Base-by-base conservation (phyloP, 2,113 vertebrate species). In the Sceloporus tristichus region DNA sequence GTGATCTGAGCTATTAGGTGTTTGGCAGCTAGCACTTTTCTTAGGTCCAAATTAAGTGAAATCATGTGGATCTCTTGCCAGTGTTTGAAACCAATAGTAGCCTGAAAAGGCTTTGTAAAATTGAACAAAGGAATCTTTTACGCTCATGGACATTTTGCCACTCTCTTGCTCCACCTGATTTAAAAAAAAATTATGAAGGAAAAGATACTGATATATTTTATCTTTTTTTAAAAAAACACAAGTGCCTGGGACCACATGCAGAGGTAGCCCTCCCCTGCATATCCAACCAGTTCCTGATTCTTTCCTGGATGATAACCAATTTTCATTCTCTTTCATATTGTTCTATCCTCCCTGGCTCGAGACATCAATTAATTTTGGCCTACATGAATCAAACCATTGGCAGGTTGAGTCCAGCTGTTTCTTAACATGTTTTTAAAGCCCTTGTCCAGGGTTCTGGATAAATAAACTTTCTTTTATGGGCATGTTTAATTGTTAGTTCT, bases 371-470 rank as follows among this genome's bases (percentile, higher is more conserved):
- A 62, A 62, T 11, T 62, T 27, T 75, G 59, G 7, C 54, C 56
- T 19, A 62, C 54, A 5, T 65, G 0, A 0, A 0, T 34, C 73
- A 82, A 5, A 9, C 29, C 68, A 23, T 42, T 73, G 79, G 23
- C 29, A 54, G 3, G 34, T 56, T 71, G 0, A 80, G 89, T 73
- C 65, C 83, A 9, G 82, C 79, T 92, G 40, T 79, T 68, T 86
- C 80, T 87, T 76, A 68, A 89, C 85, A 66, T 80, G 74, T 92
- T 78, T 73, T 62, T 84, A 76, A 48, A 42, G 0, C 81, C 14
- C 42, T 70, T 68, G 53, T 42, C 9, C 42, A 4, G 4, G 48
- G 77, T 38, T 19, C 66, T 68, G 13, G 59, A 70, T 1, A 19
- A n/a, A 1, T 81, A 16, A 0, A 5, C 19, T 76, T 40, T 71